Percentiles rank a stretch among this genome's conserved stretches.
Conservation (phyloP, 1,140 invertebrate genomes). For the Drosophila gunungcola region DNA sequence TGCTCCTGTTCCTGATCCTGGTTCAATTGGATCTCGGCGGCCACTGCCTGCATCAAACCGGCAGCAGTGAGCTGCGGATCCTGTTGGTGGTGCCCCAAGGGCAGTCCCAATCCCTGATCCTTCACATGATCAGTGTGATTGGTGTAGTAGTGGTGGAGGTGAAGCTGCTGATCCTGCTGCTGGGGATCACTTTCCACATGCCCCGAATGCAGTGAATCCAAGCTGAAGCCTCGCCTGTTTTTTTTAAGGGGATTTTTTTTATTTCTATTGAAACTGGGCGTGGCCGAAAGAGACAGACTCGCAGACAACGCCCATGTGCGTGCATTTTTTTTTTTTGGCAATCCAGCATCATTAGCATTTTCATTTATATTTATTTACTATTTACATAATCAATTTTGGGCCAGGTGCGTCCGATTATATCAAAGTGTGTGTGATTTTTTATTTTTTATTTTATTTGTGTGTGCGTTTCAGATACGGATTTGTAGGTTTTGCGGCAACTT, state of each 20-base stretch:
- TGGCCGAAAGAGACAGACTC: slow-evolving; percentile 5
- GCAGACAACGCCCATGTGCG: slow-evolving; percentile 60
- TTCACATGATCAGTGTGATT: slow-evolving; percentile 3
- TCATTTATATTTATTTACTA: slow-evolving; percentile 56
- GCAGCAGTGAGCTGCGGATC: slow-evolving; percentile 47
- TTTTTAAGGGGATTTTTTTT: not conserved
- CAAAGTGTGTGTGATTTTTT: slow-evolving; percentile 2
- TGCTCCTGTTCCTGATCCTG: slow-evolving; percentile 50
- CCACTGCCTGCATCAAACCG: slow-evolving; percentile 54
- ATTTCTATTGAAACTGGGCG: slow-evolving; percentile 19
- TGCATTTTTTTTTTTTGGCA: slow-evolving; percentile 56
- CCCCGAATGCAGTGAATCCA: slow-evolving; percentile 23
- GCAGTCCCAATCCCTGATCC: slow-evolving; percentile 14
- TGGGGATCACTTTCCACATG: slow-evolving; percentile 14
- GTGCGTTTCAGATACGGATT: slow-evolving; percentile 55
- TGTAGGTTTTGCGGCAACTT: slow-evolving; percentile 74
- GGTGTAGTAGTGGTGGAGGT: slow-evolving; percentile 12
- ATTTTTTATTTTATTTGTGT: slow-evolving; percentile 7
- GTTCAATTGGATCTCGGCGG: slow-evolving; percentile 48
- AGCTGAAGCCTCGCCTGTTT: slow-evolving; percentile 35
- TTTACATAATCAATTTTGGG: slow-evolving; percentile 73
- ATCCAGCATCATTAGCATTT: slow-evolving; percentile 72
- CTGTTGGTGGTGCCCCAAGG: slow-evolving; percentile 13
- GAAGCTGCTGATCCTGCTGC: slow-evolving; percentile 16
- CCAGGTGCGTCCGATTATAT: slow-evolving; percentile 34